Base-by-base conservation (phyloP, 1,140 invertebrate genomes). In the Drosophila ficusphila region DNA sequence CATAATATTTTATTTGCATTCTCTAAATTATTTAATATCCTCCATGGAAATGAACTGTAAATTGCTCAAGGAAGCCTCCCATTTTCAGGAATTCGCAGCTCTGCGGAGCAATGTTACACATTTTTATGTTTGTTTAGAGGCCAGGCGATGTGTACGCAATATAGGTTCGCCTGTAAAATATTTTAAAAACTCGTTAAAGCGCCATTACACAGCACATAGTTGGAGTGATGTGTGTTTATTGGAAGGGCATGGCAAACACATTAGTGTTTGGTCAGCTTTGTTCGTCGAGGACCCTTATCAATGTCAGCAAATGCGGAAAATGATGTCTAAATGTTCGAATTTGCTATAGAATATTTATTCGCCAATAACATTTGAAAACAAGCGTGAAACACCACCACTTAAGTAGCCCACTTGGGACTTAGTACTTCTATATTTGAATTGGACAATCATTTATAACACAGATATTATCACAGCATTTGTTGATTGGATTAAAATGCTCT, bases 21-120 rank as follows among this genome's bases (percentile, higher is more conserved):
- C 34, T 61, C 39, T 61, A 60, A 64, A 61, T 62, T 54, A 58
- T 61, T 64, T 38, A 64, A 64, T 64, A 29, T 36, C 12, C 23
- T 36, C 39, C n/a, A 64, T 64, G 60, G 38, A 62, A 60, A 60
- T 61, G 19, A 64, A 64, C 54, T 46, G 21, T 7, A 46, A 36
- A 36, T 47, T 14, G 56, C n/a, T 34, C 29, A 16, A 64, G 21
- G 60, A 46, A 62, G 23, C 25, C 36, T 31, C 11, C 29, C 38
- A 18, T 47, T 21, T 54, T 18, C 14, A 27, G 54, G 54, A 61
- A 61, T 61, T 25, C 29, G 11, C n/a, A 61, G 29, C 29, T 29
- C 3, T 19, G 29, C 54, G 21, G 2, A 34, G 46, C 44, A 44
- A 62, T 62, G 38, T 34, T 12, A 11, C 2, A 33, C 7, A 19